Conservation (phyloP, 2,797 vertebrate genomes). For the Cossypha caffra region DNA sequence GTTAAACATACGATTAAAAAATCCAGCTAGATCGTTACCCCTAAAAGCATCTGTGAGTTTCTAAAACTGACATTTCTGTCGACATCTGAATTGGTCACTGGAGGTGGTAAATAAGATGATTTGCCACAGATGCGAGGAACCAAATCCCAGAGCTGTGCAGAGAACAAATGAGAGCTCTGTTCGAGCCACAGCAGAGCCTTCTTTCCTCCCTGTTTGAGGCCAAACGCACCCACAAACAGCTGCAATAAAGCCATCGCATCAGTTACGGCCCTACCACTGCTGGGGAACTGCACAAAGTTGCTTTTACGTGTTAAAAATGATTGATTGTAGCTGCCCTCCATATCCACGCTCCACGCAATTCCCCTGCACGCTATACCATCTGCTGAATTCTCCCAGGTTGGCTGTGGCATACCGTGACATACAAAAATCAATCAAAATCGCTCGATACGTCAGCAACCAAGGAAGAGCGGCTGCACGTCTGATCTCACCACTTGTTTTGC, state of each 20-base stretch:
- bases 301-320: conserved; percentile 39
- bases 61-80: conserved; percentile 20
- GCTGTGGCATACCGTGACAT: background rate
- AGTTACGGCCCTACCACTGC: background rate
- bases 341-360: background rate
- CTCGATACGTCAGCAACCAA: background rate
- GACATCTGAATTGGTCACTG: conserved; percentile 42
- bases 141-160: background rate
- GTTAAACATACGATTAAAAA: background rate
- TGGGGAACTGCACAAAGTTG: conserved; percentile 3
- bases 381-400: conserved; percentile 11
- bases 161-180: conserved; percentile 47
- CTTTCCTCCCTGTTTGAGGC: background rate
- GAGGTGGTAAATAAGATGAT: conserved; percentile 61
- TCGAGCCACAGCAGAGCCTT: conserved; percentile 1
- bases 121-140: conserved; percentile 50
- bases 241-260: conserved; percentile 42
- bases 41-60: conserved; percentile 7
- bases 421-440: conserved; percentile 17
- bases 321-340: background rate
- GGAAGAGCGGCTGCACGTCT: background rate
- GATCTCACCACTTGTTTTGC: background rate
- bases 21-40: background rate
- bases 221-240: conserved; percentile 50
- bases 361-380: background rate